Evolutionary conservation across 2,888 invertebrate genomes (phyloP).

Genomic region (Cosmia pyralina): DNA sequence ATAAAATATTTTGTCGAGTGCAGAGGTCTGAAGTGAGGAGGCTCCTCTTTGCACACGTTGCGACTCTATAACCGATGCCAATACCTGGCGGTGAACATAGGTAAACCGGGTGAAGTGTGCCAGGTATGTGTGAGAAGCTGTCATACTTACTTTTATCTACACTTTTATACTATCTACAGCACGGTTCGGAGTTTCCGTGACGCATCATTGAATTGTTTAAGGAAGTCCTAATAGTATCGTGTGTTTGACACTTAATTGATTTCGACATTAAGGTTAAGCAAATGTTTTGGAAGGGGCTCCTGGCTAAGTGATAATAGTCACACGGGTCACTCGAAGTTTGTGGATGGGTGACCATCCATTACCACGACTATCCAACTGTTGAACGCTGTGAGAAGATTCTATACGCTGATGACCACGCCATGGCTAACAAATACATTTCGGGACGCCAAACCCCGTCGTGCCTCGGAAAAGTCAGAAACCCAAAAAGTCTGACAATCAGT

Average conservation of each 20-base stretch:
- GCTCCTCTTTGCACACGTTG: neutral
- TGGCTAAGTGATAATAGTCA: neutral
- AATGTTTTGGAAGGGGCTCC: neutral
- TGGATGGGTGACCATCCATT: too few relatives aligned
- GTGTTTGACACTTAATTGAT: neutral
- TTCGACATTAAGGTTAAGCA: neutral
- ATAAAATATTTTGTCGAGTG: neutral
- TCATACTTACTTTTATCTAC: neutral
- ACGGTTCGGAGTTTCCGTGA: neutral
- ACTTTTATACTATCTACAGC: neutral
- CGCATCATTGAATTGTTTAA: neutral
- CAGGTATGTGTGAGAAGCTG: neutral
- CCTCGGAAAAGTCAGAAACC: neutral
- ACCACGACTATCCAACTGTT: too few relatives aligned
- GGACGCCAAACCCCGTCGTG: too few relatives aligned
- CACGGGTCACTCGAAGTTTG: neutral
- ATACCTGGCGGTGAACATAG: neutral
- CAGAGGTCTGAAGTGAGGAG: neutral
- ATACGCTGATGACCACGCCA: too few relatives aligned
- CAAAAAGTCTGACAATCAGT: neutral
- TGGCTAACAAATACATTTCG: too few relatives aligned
- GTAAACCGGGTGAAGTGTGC: neutral
- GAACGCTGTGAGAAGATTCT: too few relatives aligned
- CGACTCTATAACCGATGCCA: neutral
- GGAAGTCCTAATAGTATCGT: neutral